phyloP scores from a whole-genome alignment of 2,888 invertebrate species.

The Thumatha senex region DNA sequence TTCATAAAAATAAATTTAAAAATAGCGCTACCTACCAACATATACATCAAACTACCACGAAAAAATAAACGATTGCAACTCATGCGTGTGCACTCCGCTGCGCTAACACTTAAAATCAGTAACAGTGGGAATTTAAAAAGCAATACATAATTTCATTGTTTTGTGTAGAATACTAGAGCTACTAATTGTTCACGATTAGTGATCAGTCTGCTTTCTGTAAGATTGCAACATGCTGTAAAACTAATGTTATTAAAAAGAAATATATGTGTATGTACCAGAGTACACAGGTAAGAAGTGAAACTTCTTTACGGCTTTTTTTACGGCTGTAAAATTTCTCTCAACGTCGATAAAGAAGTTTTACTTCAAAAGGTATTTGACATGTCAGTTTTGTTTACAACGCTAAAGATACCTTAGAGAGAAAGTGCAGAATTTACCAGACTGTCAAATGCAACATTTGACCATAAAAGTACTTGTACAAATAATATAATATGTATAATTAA shows the following conservation, averaged over 20 bases:
- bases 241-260: background rate
- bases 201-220: slow-evolving; percentile 13
- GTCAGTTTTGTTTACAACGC: too few species aligned
- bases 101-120: slow-evolving; percentile 15
- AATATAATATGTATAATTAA: too few species aligned
- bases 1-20: slow-evolving; percentile 46
- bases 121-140: slow-evolving; percentile 31
- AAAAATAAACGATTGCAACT: slow-evolving; percentile 1
- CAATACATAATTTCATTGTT: slow-evolving; percentile 49
- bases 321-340: too few species aligned
- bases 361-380: too few species aligned
- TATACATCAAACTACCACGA: slow-evolving; percentile 15
- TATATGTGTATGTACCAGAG: too few species aligned
- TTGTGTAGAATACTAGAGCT: slow-evolving; percentile 28
- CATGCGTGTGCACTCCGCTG: slow-evolving; percentile 12
- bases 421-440: too few species aligned
- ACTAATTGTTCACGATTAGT: slow-evolving; percentile 41
- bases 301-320: too few species aligned
- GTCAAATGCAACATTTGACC: too few species aligned
- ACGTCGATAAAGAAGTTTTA: too few species aligned
- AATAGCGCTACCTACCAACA: slow-evolving; percentile 31
- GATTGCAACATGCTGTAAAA: background rate
- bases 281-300: too few species aligned
- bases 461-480: too few species aligned
- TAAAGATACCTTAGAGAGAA: too few species aligned